Conservation (phyloP, 2,113 vertebrate genomes). For the Benitochromis conjunctus region DNA sequence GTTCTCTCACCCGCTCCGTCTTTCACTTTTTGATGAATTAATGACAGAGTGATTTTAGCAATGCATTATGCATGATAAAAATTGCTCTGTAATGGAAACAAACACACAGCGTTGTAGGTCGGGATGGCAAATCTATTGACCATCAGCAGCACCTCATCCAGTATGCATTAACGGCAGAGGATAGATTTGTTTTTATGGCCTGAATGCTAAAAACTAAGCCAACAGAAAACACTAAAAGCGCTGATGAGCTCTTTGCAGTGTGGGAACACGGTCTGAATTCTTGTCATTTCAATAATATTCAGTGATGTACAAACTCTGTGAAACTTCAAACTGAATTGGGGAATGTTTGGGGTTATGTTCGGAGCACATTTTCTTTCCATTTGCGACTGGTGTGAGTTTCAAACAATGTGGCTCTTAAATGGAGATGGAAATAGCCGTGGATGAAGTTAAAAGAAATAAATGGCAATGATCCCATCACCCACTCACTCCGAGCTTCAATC, state of each 20-base stretch:
- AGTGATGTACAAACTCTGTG: neutral
- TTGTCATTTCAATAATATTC: neutral
- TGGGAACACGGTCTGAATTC: neutral
- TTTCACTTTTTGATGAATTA: conserved; percentile 54
- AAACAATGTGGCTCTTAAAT: conserved; percentile 20
- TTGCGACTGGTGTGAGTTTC: conserved; percentile 20
- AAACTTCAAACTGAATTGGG: neutral
- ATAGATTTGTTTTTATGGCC: conserved; percentile 45
- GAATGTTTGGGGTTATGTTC: neutral
- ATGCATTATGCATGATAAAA: conserved; percentile 62
- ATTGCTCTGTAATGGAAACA: conserved; percentile 65
- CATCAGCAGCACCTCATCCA: conserved; percentile 36
- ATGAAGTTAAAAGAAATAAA: conserved; percentile 37
- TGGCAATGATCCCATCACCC: conserved; percentile 34
- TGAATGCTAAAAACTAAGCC: conserved; percentile 21
- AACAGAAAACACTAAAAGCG: neutral
- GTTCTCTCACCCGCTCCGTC: neutral
- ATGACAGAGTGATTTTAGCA: conserved; percentile 46
- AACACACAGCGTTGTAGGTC: conserved; percentile 39
- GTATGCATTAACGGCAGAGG: conserved; percentile 51
- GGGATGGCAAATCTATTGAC: conserved; percentile 49
- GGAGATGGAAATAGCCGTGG: conserved; percentile 28
- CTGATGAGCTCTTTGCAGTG: conserved; percentile 20
- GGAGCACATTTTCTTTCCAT: conserved; percentile 12
- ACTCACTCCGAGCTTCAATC: conserved; percentile 7